phyloP scores from a whole-genome alignment of 2,797 vertebrate species.

The Florisuga fusca region DNA sequence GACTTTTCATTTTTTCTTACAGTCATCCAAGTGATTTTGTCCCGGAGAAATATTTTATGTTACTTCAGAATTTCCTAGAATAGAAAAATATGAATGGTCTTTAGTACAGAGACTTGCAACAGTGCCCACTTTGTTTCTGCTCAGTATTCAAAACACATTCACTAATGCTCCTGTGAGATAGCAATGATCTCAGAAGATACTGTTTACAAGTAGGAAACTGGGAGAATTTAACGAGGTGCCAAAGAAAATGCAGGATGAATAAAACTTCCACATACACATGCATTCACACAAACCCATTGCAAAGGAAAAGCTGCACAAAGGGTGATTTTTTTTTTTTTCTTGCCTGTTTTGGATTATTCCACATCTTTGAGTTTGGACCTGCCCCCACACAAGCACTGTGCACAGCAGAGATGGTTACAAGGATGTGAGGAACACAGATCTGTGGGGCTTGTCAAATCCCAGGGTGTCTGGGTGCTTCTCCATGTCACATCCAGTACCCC shows the following conservation, averaged over 20 bases:
- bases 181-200: background rate
- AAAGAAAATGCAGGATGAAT: background rate
- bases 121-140: background rate
- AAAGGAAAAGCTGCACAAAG: background rate
- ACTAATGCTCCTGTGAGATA: background rate
- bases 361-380: background rate
- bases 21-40: background rate
- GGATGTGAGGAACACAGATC: background rate
- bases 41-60: background rate
- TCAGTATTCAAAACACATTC: background rate
- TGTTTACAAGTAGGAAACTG: background rate
- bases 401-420: background rate
- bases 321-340: background rate
- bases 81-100: background rate
- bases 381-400: fast-evolving
- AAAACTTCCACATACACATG: background rate
- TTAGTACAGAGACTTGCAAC: background rate
- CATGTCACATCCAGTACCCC: fast-evolving
- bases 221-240: background rate
- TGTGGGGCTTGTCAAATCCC: fast-evolving
- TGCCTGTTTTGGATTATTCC: background rate
- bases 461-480: background rate
- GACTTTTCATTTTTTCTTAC: background rate
- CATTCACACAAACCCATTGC: background rate
- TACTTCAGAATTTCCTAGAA: background rate